Conservation (phyloP, 2,797 vertebrate species). For the Pipistrellus pipistrellus region DNA sequence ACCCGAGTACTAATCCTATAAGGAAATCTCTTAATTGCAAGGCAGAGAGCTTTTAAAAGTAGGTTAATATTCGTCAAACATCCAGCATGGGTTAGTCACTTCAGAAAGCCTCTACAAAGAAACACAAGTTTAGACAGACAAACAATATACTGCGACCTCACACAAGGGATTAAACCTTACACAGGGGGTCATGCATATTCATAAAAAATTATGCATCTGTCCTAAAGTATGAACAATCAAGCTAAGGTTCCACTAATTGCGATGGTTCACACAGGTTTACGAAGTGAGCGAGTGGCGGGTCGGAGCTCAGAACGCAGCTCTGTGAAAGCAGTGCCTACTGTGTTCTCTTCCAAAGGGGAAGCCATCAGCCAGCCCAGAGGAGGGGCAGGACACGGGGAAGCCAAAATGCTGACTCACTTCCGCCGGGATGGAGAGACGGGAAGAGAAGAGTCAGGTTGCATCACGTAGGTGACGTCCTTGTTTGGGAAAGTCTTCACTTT, state of each 20-base stretch:
- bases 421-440: constrained; percentile 1
- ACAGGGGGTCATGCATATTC: background rate
- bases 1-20: background rate
- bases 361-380: background rate
- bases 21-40: background rate
- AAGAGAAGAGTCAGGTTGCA: constrained; percentile 75
- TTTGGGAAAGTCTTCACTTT: constrained; percentile 83
- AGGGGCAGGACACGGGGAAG: background rate
- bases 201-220: background rate
- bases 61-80: background rate
- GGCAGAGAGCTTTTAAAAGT: background rate
- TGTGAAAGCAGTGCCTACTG: background rate
- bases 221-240: background rate
- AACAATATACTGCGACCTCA: background rate
- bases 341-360: background rate
- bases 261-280: background rate
- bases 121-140: background rate
- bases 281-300: background rate
- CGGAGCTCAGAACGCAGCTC: background rate
- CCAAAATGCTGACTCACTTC: constrained; percentile 52
- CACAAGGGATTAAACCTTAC: background rate
- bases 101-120: background rate
- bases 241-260: background rate
- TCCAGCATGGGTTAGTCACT: background rate
- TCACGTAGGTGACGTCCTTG: constrained; percentile 82